These are phyloP conservation scores for Pavo muticus DNA, from an alignment of 2,113 vertebrate genomes.

Conservation along the genomic window DNA sequence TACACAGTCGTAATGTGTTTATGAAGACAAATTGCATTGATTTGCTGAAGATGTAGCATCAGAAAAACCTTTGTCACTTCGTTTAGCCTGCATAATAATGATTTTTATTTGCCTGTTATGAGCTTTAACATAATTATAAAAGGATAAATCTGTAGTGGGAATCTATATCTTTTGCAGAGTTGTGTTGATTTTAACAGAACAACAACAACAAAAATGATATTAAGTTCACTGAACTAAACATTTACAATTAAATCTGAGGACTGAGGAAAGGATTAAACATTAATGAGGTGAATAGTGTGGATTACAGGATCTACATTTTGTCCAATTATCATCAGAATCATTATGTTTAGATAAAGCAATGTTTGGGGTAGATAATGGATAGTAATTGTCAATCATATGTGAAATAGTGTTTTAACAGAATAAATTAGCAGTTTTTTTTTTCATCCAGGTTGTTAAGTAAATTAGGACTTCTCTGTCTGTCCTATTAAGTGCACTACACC, in stretches of 20 bases:
- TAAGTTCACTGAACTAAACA: constrained; percentile 70
- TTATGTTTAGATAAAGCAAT: constrained; percentile 58
- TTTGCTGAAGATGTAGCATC: constrained; percentile 64
- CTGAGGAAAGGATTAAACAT: constrained; percentile 68
- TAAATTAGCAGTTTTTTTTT: not conserved
- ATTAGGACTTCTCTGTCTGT: not conserved
- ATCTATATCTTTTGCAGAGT: constrained; percentile 72
- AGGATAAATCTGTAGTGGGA: constrained; percentile 74
- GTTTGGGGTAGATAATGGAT: constrained; percentile 27
- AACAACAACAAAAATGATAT: constrained; percentile 74
- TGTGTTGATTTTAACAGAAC: constrained; percentile 76
- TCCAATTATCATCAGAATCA: constrained; percentile 66
- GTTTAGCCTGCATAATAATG: constrained; percentile 63
- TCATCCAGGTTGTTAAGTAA: not conserved
- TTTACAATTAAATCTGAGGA: constrained; percentile 74
- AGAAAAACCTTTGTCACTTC: constrained; percentile 64
- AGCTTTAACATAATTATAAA: constrained; percentile 76
- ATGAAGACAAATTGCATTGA: constrained; percentile 26
- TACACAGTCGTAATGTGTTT: not conserved
- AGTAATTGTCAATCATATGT: constrained; percentile 30
- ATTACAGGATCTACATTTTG: constrained; percentile 61
- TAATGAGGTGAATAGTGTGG: constrained; percentile 74
- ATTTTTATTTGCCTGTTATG: constrained; percentile 55
- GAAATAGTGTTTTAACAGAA: not conserved
- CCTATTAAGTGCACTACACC: not conserved